Conservation (phyloP, 2,113 vertebrate species). For the Pardalotus punctatus region DNA sequence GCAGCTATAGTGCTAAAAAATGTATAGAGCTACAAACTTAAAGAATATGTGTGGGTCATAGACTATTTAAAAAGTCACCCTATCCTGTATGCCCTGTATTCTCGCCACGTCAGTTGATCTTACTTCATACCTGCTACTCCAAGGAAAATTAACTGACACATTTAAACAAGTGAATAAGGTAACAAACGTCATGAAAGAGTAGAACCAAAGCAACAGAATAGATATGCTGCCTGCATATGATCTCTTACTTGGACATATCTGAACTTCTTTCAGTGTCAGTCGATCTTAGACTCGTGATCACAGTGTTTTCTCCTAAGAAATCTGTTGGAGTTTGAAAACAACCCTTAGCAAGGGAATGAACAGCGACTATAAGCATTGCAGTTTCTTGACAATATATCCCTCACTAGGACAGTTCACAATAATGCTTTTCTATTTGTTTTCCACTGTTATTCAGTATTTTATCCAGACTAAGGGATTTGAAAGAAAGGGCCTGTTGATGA, state of each 20-base stretch:
- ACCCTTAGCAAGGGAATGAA: background rate
- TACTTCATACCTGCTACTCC: background rate
- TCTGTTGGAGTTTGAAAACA: background rate
- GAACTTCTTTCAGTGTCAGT: background rate
- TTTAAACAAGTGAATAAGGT: background rate
- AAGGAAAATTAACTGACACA: background rate
- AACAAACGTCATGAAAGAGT: background rate
- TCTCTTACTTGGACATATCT: background rate
- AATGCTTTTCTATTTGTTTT: background rate
- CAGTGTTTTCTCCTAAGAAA: background rate
- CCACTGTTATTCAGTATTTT: background rate
- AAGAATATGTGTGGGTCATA: background rate
- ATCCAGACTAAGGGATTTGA: background rate
- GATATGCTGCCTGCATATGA: rapidly evolving
- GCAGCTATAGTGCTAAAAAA: background rate
- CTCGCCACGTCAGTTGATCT: background rate
- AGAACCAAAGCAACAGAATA: background rate
- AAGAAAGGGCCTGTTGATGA: background rate
- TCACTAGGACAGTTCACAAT: background rate
- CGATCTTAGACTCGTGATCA: background rate
- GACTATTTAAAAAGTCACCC: background rate
- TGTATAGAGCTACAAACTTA: background rate
- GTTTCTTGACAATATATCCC: background rate
- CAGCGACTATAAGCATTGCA: background rate
- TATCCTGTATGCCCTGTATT: background rate